phyloP scores from a whole-genome alignment of 1,140 invertebrate genomes.

The Drosophila ananassae region DNA sequence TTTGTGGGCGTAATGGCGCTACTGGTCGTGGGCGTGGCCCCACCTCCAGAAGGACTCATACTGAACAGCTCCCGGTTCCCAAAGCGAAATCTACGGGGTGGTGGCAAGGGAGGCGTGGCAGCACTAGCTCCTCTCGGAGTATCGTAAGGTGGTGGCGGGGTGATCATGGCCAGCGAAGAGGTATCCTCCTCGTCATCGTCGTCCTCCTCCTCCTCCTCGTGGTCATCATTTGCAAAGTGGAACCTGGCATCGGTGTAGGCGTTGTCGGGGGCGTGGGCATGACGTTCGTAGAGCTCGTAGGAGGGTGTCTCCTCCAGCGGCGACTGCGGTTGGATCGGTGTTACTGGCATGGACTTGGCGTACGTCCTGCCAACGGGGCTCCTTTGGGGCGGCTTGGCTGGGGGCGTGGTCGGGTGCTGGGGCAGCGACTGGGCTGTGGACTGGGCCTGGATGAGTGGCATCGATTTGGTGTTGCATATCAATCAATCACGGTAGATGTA shows the following conservation, averaged over 20 bases:
- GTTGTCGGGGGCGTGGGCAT: slow-evolving; percentile 50
- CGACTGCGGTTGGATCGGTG: slow-evolving; percentile 75
- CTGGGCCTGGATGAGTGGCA: slow-evolving; percentile 80
- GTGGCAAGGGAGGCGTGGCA: slow-evolving; percentile 45
- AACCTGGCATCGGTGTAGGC: slow-evolving; percentile 50
- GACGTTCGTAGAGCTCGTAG: slow-evolving; percentile 66
- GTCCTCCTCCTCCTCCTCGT: slow-evolving; percentile 44
- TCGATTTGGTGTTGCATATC: slow-evolving; percentile 84
- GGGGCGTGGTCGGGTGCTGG: slow-evolving; percentile 16
- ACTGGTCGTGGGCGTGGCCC: slow-evolving; percentile 55
- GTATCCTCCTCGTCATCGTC: slow-evolving; percentile 63
- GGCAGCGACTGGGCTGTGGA: slow-evolving; percentile 34
- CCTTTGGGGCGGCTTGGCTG: slow-evolving; percentile 22
- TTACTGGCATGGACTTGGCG: slow-evolving; percentile 80
- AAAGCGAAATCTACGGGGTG: slow-evolving; percentile 75
- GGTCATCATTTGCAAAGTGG: slow-evolving; percentile 26
- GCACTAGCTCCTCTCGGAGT: slow-evolving; percentile 49
- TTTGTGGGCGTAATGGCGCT: slow-evolving; percentile 79
- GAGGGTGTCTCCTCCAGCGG: slow-evolving; percentile 65
- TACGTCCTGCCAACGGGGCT: slow-evolving; percentile 43
- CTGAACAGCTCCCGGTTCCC: slow-evolving; percentile 76
- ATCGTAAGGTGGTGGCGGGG: slow-evolving; percentile 79
- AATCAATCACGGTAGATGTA: slow-evolving; percentile 85
- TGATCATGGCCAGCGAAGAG: slow-evolving; percentile 80
- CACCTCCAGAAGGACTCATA: slow-evolving; percentile 63